A percentile compares a stretch with the other conserved stretches of the same genome.
Conservation (phyloP, 2,888 invertebrate genomes). For the Caenorhabditis sp. region DNA sequence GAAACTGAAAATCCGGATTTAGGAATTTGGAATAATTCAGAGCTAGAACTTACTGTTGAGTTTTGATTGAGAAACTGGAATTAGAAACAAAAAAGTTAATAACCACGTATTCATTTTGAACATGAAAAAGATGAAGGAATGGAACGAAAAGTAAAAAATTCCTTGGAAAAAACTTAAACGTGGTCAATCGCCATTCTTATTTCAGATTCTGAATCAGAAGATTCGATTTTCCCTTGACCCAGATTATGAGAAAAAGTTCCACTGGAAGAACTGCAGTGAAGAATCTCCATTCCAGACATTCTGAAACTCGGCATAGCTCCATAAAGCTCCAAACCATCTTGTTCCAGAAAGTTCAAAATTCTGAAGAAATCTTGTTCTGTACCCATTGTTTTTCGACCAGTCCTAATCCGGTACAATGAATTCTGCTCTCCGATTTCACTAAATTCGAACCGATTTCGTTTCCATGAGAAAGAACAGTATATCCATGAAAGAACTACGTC, state of each 20-base stretch:
- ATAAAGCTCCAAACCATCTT: too few relatives aligned
- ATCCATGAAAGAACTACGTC: neutral
- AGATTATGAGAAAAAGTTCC: too few relatives aligned
- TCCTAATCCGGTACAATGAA: neutral
- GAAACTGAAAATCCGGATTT: slow-evolving; percentile 24
- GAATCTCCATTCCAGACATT: too few relatives aligned
- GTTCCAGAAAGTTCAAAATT: neutral
- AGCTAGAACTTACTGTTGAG: slow-evolving; percentile 4
- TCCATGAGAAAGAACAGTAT: neutral
- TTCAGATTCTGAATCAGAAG: too few relatives aligned
- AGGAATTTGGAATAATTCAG: neutral
- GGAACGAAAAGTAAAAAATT: neutral
- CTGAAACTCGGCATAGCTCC: too few relatives aligned
- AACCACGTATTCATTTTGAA: neutral
- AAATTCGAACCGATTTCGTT: neutral
- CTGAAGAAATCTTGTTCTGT: neutral
- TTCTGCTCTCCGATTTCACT: neutral
- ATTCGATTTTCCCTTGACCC: too few relatives aligned
- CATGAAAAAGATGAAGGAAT: neutral
- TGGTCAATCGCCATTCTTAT: too few relatives aligned
- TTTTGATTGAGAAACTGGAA: neutral
- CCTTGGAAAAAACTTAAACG: too few relatives aligned
- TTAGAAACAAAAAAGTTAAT: neutral
- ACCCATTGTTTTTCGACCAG: neutral
- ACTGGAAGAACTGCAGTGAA: too few relatives aligned